These are phyloP conservation scores for Galaxea fascicularis DNA, from an alignment of 92 coral and sea anemone genomes.

Conservation along the genomic window DNA sequence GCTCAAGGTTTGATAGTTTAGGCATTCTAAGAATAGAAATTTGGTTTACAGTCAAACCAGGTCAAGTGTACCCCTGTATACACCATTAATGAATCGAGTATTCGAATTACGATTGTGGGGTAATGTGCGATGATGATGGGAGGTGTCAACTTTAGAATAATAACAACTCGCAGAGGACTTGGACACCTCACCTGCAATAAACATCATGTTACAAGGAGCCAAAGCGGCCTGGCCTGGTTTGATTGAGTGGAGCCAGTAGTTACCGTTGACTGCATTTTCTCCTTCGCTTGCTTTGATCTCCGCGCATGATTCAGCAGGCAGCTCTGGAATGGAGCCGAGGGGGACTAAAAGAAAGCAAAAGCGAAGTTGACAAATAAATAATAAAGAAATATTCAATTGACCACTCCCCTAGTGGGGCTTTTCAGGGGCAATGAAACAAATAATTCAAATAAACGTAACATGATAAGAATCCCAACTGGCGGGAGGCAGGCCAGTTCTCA, in stretches of 20 bases:
- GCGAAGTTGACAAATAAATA: too few relatives aligned
- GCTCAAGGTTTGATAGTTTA: not conserved
- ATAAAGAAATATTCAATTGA: too few relatives aligned
- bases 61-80: too few relatives aligned
- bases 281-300: slow-evolving; percentile 9
- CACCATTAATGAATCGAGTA: too few relatives aligned
- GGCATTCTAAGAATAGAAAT: not conserved
- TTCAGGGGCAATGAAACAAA: too few relatives aligned
- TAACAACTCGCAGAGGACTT: not conserved
- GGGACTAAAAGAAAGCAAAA: not conserved
- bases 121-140: not conserved
- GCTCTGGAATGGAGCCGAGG: not conserved
- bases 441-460: too few relatives aligned
- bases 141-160: not conserved
- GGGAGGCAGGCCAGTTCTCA: too few relatives aligned
- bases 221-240: not conserved
- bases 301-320: not conserved
- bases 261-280: not conserved
- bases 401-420: too few relatives aligned
- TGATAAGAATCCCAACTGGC: too few relatives aligned
- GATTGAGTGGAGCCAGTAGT: not conserved
- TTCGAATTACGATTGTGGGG: too few relatives aligned
- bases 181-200: not conserved
- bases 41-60: too few relatives aligned
- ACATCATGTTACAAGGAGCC: not conserved